phyloP scores from a whole-genome alignment of 1,140 invertebrate genomes.

The Mya arenaria region DNA sequence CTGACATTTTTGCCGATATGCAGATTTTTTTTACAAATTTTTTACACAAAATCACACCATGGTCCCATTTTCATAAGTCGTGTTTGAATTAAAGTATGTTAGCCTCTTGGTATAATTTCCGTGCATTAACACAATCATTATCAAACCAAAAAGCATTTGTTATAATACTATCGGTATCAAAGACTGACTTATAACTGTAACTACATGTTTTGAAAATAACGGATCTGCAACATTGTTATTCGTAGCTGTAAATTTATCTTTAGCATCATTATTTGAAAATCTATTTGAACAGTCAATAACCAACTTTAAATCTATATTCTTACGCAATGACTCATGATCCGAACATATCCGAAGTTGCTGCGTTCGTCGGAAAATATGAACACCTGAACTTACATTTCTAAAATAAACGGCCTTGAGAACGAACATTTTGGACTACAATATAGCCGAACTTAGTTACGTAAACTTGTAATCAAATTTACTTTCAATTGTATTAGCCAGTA shows the following conservation, averaged over 20 bases:
- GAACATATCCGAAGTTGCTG: too few relatives aligned
- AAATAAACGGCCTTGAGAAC: too few relatives aligned
- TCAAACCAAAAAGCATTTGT: conserved; percentile 13
- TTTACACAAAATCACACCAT: background rate
- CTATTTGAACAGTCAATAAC: background rate
- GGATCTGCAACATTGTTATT: background rate
- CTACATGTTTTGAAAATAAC: background rate
- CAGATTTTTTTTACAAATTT: background rate
- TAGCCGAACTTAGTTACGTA: too few relatives aligned
- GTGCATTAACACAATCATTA: background rate
- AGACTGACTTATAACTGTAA: background rate
- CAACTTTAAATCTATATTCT: too few relatives aligned
- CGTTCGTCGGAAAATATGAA: too few relatives aligned
- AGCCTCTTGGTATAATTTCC: background rate
- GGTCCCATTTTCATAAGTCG: background rate
- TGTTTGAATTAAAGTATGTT: background rate
- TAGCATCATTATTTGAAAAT: background rate
- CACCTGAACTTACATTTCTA: too few relatives aligned
- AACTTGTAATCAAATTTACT: too few relatives aligned
- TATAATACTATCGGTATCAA: background rate
- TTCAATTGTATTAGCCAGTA: too few relatives aligned
- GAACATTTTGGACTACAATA: too few relatives aligned
- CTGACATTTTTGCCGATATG: background rate
- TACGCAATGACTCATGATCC: too few relatives aligned
- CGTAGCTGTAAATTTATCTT: background rate